Base-by-base conservation (phyloP, 2,888 invertebrate genomes). In the Amphiduros pacificus region DNA sequence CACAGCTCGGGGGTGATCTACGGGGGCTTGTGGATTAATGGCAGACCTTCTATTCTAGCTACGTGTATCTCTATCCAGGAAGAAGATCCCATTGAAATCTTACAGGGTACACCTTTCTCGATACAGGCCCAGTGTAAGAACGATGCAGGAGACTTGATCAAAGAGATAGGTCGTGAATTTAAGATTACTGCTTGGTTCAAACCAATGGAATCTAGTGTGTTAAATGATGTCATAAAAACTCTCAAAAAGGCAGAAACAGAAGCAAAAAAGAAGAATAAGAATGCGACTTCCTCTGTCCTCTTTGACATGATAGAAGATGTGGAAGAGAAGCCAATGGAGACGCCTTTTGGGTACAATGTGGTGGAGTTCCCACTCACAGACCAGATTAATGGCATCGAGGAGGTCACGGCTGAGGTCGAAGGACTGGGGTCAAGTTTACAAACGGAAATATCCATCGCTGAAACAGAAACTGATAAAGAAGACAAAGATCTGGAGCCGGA, bases 251-350 rank as follows among this genome's bases (percentile, higher is more conserved):
- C 22, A 4, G 20, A 11, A 17, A 20, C 20, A 6, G 22, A 40
- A 40, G 3, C 2, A 6, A 29, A 32, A n/a, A 24, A 50, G 17
- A n/a, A 27, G 2, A n/a, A n/a, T n/a, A n/a, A n/a, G n/a, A n/a
- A n/a, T n/a, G n/a, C n/a, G n/a, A n/a, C n/a, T n/a, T n/a, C n/a
- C n/a, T 41, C 54, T 1, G 51, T 31, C 14, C 67, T 81, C 36
- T 80, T 81, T 73, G 80, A 81, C 61, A 66, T 79, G 62, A 80
- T 81, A 26, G 81, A 81, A 64, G 78, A 77, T 57, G 70, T 77
- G 29, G 77, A 75, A 57, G 78, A 77, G 56, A 71, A 70, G 57
- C 75, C 76, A 2, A 70, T 79, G 55, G 54, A 66, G 26, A 79
- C 79, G 49, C 78, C 78, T 55, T 78, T 75, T 64, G 75, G 78